phyloP scores from a whole-genome alignment of 2,113 vertebrate genomes.

The Serinus canaria region DNA sequence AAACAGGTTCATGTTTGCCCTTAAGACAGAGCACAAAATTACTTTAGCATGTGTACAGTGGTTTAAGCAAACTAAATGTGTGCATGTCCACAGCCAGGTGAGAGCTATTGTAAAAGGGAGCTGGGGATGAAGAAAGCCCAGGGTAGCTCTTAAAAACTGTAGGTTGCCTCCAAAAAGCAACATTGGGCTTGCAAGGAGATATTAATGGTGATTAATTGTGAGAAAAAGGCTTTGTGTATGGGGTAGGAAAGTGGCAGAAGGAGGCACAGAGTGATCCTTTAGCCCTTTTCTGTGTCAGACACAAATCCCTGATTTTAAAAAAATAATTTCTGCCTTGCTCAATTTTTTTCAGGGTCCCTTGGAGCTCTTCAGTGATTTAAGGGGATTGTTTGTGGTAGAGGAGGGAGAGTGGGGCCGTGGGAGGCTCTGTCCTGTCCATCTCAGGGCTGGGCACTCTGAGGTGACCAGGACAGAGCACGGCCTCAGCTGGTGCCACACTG shows the following conservation, averaged over 20 bases:
- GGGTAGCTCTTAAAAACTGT: neutral
- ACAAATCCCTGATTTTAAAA: accelerated
- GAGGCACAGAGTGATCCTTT: accelerated
- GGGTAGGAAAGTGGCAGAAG: neutral
- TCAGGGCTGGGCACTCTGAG: neutral
- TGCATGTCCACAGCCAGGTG: conserved; percentile 50
- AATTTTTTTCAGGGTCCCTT: neutral
- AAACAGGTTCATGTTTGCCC: conserved; percentile 73
- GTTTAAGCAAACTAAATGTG: conserved; percentile 28
- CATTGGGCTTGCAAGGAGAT: neutral
- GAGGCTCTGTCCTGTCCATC: accelerated
- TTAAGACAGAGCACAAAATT: conserved; percentile 69
- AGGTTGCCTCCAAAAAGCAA: neutral
- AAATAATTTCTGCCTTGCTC: neutral
- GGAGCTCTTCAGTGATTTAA: neutral
- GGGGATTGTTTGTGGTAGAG: too few species aligned
- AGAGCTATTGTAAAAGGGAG: conserved; percentile 16
- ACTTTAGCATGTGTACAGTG: conserved; percentile 54
- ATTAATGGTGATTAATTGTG: neutral
- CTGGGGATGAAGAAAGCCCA: neutral
- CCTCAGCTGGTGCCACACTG: neutral
- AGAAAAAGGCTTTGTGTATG: neutral
- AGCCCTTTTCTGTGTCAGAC: neutral
- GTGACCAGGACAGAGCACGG: accelerated
- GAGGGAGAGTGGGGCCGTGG: accelerated